Evolutionary conservation across 2,797 vertebrate species (phyloP).

Genomic region (Acanthis flammea): DNA sequence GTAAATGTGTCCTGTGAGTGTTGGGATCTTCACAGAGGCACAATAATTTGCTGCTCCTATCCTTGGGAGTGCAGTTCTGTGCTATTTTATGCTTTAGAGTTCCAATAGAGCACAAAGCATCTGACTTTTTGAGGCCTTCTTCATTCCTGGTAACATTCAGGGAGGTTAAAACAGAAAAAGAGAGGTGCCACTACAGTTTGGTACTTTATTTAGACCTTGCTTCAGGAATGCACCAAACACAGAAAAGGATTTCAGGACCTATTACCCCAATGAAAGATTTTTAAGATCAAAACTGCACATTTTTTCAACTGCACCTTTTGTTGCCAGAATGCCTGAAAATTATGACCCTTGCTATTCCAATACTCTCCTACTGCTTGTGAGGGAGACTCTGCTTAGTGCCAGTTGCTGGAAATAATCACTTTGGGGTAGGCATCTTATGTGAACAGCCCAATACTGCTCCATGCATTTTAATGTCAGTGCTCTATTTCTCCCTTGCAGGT

Average conservation of each 20-base stretch:
- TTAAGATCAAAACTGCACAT: not conserved
- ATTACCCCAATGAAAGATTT: not conserved
- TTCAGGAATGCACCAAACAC: not conserved
- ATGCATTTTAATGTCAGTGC: not conserved
- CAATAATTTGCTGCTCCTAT: not conserved
- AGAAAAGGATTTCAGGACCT: not conserved
- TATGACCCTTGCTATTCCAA: not conserved
- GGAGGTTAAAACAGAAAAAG: not conserved
- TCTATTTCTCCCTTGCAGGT: not conserved
- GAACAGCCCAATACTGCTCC: not conserved
- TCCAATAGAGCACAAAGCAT: not conserved
- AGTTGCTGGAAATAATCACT: not conserved
- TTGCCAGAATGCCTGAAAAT: not conserved
- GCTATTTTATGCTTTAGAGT: not conserved
- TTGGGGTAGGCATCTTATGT: not conserved
- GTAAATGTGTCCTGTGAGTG: not conserved
- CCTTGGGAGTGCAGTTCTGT: not conserved
- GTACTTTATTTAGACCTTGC: not conserved
- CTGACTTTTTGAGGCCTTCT: not conserved
- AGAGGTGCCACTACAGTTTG: not conserved
- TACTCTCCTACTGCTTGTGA: not conserved
- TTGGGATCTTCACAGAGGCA: not conserved
- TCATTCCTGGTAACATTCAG: not conserved
- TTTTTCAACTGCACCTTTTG: not conserved
- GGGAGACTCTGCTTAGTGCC: not conserved